These are phyloP conservation scores for Noctuana brunneofusca DNA, from an alignment of 2,888 invertebrate species.

Conservation along the genomic window DNA sequence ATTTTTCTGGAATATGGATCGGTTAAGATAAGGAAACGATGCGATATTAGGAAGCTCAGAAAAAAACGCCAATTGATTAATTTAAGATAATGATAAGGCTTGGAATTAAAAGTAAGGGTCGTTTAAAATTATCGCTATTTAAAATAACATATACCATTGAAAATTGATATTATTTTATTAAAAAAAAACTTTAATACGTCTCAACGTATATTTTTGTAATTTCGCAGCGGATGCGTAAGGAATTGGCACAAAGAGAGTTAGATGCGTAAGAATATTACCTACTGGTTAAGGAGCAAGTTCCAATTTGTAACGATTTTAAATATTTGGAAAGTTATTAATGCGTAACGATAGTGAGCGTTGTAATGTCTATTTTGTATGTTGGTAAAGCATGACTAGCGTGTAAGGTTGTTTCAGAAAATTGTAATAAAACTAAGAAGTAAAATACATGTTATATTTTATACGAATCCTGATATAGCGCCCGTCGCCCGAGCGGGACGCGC, in stretches of 20 bases:
- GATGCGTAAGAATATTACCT: slow-evolving; percentile 54
- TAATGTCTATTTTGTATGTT: slow-evolving; percentile 79
- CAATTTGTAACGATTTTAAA: slow-evolving; percentile 71
- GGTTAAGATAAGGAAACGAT: slow-evolving; percentile 54
- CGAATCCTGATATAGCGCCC: slow-evolving; percentile 67
- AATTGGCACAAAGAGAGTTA: slow-evolving; percentile 72
- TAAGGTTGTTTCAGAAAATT: slow-evolving; percentile 82
- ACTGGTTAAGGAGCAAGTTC: slow-evolving; percentile 66
- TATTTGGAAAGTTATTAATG: slow-evolving; percentile 68
- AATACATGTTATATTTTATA: slow-evolving; percentile 79
- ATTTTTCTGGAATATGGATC: slow-evolving; percentile 74
- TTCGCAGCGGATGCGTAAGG: slow-evolving; percentile 73
- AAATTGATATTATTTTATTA: slow-evolving; percentile 66
- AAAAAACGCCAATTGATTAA: slow-evolving; percentile 71
- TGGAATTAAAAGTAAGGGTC: slow-evolving; percentile 65
- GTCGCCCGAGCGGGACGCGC: slow-evolving; percentile 49
- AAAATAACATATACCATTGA: slow-evolving; percentile 64
- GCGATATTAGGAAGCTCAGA: slow-evolving; percentile 64
- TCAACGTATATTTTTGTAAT: slow-evolving; percentile 79
- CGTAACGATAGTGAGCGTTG: slow-evolving; percentile 77
- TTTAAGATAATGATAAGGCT: slow-evolving; percentile 73
- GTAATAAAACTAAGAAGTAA: slow-evolving; percentile 77
- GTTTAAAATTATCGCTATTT: slow-evolving; percentile 62
- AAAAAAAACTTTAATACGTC: slow-evolving; percentile 60
- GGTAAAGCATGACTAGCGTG: slow-evolving; percentile 66